Base-by-base conservation (phyloP, 2,888 invertebrate species). In the Carterocephalus palaemon region DNA sequence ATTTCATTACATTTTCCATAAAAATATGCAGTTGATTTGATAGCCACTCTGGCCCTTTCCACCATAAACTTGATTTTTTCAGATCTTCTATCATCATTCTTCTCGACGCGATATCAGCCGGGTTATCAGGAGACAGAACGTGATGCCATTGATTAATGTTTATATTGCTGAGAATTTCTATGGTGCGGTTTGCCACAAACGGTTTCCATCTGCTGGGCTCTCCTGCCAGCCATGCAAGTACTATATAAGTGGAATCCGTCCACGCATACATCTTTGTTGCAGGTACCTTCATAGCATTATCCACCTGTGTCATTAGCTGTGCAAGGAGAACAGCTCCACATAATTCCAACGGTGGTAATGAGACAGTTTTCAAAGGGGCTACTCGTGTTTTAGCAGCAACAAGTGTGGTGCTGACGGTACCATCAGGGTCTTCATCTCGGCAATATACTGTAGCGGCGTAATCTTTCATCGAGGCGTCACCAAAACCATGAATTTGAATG, bases 91-190 rank as follows among this genome's bases (percentile, higher is more conserved):
- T 10, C 12, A 20, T 2, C 17, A 33, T 33, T 3, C 32, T 20
- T 19, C 32, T 19, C 2, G 32, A 34, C 20, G 33, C 33, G 2
- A 34, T 28, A 42, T 64, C 61, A 1, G 59, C 61, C 0, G 61
- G 59, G 33, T 63, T 64, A 2, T 58, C 33, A 2, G 8, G 17
- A 0, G 56, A 51, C 6, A 29, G 4, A 1, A 60, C 51, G 26
- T 57, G 29, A 39, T 38, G n/a, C 33, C 42, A 42, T 12, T 38
- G 36, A 10, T n/a, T 20, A 3, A 3, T 7, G 5, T 52, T 38
- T 10, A 56, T 4, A 2, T 31, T 22, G 1, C 33, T 36, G 7
- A 58, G 36, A 3, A 64, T 59, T 9, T 54, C 53, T 0, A 53
- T 42, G 0, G 58, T 43, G 8, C 51, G n/a, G 17, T 53, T 53